phyloP scores from a whole-genome alignment of 2,113 vertebrate genomes.

The Ammodytes marinus region DNA sequence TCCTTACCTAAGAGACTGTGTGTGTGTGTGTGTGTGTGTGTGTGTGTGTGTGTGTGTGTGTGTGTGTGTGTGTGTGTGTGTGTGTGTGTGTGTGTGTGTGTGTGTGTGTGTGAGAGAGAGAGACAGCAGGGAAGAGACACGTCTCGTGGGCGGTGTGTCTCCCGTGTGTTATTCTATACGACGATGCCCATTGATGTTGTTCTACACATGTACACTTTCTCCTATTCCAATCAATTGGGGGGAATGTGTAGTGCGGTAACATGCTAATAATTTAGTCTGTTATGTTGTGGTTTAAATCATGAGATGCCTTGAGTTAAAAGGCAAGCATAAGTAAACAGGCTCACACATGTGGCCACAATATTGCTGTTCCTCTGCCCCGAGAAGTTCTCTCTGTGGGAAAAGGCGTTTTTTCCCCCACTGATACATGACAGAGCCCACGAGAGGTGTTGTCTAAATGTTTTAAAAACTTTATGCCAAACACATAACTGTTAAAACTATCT shows the following conservation, averaged over 20 bases:
- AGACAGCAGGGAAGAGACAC: conserved; percentile 50
- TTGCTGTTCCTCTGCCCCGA: conserved; percentile 65
- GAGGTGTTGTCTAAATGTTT: conserved; percentile 31
- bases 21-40: conserved; percentile 33
- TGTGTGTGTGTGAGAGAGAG: conserved; percentile 44
- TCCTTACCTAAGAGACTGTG: conserved; percentile 59
- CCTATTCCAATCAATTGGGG: conserved; percentile 37
- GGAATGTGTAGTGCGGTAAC: conserved; percentile 57
- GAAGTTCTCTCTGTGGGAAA: conserved; percentile 60
- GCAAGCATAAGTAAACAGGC: conserved; percentile 77
- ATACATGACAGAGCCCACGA: conserved; percentile 34
- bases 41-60: conserved; percentile 36
- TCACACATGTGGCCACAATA: conserved; percentile 81
- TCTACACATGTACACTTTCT: conserved; percentile 56
- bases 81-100: conserved; percentile 38
- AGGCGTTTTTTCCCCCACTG: conserved; percentile 26
- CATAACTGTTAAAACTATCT: not conserved
- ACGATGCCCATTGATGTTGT: conserved; percentile 28
- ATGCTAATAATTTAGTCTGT: conserved; percentile 79
- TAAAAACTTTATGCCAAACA: conserved; percentile 16
- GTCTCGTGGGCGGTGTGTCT: conserved; percentile 36
- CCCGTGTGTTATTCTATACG: conserved; percentile 22
- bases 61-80: conserved; percentile 38
- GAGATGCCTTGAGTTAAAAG: conserved; percentile 81
- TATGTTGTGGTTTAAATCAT: conserved; percentile 75